Evolutionary conservation across 2,888 invertebrate species (phyloP), one percentile per base, ranked within the genome.

Genomic region (Aphodius sticticus): DNA sequence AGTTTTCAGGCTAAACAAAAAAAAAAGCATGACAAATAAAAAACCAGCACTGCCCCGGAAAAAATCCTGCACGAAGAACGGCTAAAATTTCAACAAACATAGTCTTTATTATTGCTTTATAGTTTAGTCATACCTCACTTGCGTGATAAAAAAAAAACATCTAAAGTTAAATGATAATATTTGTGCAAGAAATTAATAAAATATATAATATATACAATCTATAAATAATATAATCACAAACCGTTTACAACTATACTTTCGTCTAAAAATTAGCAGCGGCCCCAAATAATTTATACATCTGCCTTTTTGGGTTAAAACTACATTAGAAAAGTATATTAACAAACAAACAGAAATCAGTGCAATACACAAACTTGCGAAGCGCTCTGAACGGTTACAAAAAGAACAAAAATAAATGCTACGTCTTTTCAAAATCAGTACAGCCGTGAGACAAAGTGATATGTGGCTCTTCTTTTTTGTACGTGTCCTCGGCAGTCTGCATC

Each of bases 191-290:
- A 53, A 74, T 69, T 76, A 76, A 76, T 53, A 53, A 76, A 76
- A 38, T 76, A 76, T 76, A 76, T 76, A 69, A 76, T 76, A 76
- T 76, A 69, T 76, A 76, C 76, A 76, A 76, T 16, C 35, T 76
- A 76, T 76, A 76, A 53, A 76, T 69, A 76, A 76, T 76, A 76
- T 69, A 76, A 76, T 76, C 76, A 76, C 76, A 76, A 76, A 76
- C 76, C 76, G 76, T 69, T 76, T 76, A 76, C 26, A 69, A 53
- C 53, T 76, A 76, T 15, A 16, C 53, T 53, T 53, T 53, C 53
- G 12, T 53, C 53, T 53, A 53, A 12, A 53, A 53, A 53, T 76
- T 76, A 76, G 69, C 69, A 76, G 76, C n/a, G 69, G 26, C 76
- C 76, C 76, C 53, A 76, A 69, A 36, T 69, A 53, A 53, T 53